Base-by-base conservation (phyloP, 1,140 invertebrate genomes). In the Colletes gigas region DNA sequence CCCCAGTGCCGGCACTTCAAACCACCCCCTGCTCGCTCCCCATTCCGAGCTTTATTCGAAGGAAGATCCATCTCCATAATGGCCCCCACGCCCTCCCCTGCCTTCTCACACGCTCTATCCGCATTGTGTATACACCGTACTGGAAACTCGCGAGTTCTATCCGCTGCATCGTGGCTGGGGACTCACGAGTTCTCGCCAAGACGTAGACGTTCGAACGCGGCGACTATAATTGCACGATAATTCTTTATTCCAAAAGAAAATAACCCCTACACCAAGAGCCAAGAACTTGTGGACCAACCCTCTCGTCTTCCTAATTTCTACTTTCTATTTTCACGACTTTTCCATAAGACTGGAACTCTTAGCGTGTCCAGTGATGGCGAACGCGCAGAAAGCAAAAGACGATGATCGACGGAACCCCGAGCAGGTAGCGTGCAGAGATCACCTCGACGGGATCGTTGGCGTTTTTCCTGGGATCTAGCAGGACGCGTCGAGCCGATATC, bases 41-140 rank as follows among this genome's bases (percentile, higher is more conserved):
- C 62, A 55, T 84, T 69, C 70, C 83, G 78, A 89, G 83, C 91
- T 90, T 91, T 92, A 92, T 92, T 92, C 91, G 88, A 91, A 91
- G 86, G 90, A 92, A 92, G 89, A 93, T 93, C 91, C 89, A 92
- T 93, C 91, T 92, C 91, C 91, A 92, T 93, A 93, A 93, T 92
- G 89, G 89, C 91, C 89, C 89, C 87, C 89, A 90, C 89, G 88
- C 88, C 87, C 72, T 88, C 81, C 85, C 75, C 80, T 67, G 83
- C 84, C 86, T 90, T 88, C 90, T 90, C 89, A 87, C 90, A 84
- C 82, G 78, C 66, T 88, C 74, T 70, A 80, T 88, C 78, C 78
- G 82, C 82, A 83, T 81, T 88, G 75, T 84, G 72, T 78, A 75
- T 72, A 82, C 78, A 60, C 52, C 57, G 44, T 82, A 50, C 67